Percentiles rank a stretch among this genome's conserved stretches.
These are phyloP conservation scores for Andrena marginata DNA, from an alignment of 2,888 invertebrate species.

Conservation along the genomic window DNA sequence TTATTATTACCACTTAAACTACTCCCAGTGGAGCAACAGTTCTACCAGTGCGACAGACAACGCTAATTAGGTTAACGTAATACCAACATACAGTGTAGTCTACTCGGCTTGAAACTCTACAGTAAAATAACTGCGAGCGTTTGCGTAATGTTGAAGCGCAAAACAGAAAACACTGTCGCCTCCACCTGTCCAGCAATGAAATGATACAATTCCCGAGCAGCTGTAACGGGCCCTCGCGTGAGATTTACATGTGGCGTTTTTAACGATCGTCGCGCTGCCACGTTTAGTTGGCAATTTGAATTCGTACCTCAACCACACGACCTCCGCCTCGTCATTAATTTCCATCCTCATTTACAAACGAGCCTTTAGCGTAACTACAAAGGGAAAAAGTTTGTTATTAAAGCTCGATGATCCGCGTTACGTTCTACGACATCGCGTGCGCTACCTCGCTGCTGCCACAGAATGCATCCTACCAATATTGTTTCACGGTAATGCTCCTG, in stretches of 20 bases:
- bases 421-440: background rate
- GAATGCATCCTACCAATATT: background rate
- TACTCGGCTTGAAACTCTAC: background rate
- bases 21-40: background rate
- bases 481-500: background rate
- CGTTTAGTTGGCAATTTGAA: constrained; percentile 17
- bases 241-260: constrained; percentile 19
- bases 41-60: background rate
- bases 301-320: background rate
- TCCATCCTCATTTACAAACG: background rate
- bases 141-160: background rate
- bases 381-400: constrained; percentile 37
- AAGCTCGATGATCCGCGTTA: background rate
- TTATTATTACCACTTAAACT: background rate
- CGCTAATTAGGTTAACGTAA: constrained; percentile 21
- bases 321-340: constrained; percentile 6
- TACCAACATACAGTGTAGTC: background rate
- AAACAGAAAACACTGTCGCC: background rate
- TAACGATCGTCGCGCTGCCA: constrained; percentile 14
- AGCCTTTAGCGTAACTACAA: background rate
- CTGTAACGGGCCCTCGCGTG: background rate
- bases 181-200: constrained; percentile 2
- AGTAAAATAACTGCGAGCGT: background rate
- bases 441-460: background rate
- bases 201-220: constrained; percentile 8